Evolutionary conservation across 30 jellyfish, hydroid and myxozoan species (phyloP), one percentile per base, ranked within the genome.

Genomic region (Catostylus mosaicus): DNA sequence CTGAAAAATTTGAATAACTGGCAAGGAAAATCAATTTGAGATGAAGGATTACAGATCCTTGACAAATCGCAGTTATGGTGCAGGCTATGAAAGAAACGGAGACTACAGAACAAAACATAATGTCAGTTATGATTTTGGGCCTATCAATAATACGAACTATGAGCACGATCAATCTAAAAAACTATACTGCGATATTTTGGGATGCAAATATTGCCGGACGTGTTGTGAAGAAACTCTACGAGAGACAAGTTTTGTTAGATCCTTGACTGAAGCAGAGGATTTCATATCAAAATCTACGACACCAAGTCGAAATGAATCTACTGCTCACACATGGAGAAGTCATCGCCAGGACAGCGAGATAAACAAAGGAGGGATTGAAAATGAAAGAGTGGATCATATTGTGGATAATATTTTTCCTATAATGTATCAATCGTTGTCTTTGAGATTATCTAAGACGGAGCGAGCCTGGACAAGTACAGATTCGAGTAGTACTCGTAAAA

Each of bases 151-250:
- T 20, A 23, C 1, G 26, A 24, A 30, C 19, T 22, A 46, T 19
- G 4, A 43, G 36, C 80, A 68, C 26, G 63, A 33, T 24, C 38
- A 36, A n/a, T 23, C 80, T 6, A 68, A 19, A 27, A 36, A 37
- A 24, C 27, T 24, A 65, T 68, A 68, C 64, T 68, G 80, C 0
- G 80, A 68, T 35, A 36, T 68, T 34, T 30, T 68, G 45, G 80
- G 80, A 10, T 31, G 80, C 23, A 68, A 68, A 35, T 68, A 68
- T 38, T 68, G 80, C 36, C 59, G 19, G 14, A 26, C 29, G 29
- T 68, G 80, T n/a, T 23, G 80, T 46, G 80, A 68, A 68, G 80
- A 68, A 38, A 36, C 37, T 19, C 12, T 68, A 38, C n/a, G 80
- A 24, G 65, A 68, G 36, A 68, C 80, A 1, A 24, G 65, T 24